Evolutionary conservation across 1,140 invertebrate genomes (phyloP).

Genomic region (Phenacoccus solenopsis): DNA sequence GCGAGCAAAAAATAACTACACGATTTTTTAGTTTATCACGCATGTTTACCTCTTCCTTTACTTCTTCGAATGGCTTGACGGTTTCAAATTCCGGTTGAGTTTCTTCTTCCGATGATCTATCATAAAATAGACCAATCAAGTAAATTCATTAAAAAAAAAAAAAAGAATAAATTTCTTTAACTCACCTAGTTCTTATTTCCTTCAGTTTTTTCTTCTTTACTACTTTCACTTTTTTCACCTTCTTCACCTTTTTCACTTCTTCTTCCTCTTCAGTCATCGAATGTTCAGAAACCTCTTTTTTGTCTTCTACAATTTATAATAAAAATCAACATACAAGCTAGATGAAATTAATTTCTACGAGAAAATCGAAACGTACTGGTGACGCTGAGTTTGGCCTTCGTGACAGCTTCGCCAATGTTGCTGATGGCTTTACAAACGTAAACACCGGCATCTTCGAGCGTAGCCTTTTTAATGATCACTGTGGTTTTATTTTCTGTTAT

Average conservation of each 20-base stretch:
- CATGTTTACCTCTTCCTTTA: not conserved
- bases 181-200: conserved; percentile 28
- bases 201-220: conserved; percentile 30
- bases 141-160: no score
- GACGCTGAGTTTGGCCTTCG: conserved; percentile 63
- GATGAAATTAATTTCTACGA: not conserved
- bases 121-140: no score
- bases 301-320: conserved; percentile 10
- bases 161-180: not conserved
- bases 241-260: conserved; percentile 27
- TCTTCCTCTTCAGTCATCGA: conserved; percentile 33
- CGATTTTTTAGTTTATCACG: no score
- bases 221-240: conserved; percentile 23
- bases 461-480: conserved; percentile 53
- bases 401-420: conserved; percentile 63
- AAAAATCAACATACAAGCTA: not conserved
- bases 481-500: conserved; percentile 60
- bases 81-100: not conserved
- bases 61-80: not conserved
- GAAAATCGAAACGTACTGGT: conserved; percentile 35
- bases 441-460: conserved; percentile 57
- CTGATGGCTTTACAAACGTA: conserved; percentile 79
- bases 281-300: not conserved
- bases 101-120: not conserved
- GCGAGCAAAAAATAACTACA: no score